phyloP scores from a whole-genome alignment of 2,888 invertebrate genomes.

The Drosophila atripex region DNA sequence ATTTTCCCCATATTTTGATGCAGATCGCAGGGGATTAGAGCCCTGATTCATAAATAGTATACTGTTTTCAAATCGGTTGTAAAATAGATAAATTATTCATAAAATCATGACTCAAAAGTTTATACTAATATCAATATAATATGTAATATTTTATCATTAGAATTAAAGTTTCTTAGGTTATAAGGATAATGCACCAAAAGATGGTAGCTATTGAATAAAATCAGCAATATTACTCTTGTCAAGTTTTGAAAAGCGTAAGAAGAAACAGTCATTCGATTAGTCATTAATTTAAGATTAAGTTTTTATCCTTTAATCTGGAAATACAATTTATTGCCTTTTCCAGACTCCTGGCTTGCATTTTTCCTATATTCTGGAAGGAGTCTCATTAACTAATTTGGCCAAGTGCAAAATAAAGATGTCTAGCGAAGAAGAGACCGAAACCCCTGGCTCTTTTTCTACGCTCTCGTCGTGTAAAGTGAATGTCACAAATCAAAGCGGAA shows the following conservation, averaged over 20 bases:
- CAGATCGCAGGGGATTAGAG: too few relatives aligned
- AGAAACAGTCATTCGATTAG: neutral
- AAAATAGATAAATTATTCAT: too few relatives aligned
- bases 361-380: neutral
- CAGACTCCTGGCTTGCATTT: neutral
- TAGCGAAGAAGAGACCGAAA: neutral
- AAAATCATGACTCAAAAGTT: too few relatives aligned
- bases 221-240: too few relatives aligned
- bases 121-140: too few relatives aligned
- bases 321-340: constrained; percentile 23
- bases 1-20: too few relatives aligned
- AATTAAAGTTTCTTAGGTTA: too few relatives aligned
- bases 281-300: constrained; percentile 1
- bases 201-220: too few relatives aligned
- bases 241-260: too few relatives aligned
- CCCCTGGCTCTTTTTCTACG: neutral
- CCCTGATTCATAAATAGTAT: neutral
- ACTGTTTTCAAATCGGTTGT: neutral
- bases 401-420: constrained; percentile 35
- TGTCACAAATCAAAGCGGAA: constrained; percentile 83
- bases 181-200: too few relatives aligned
- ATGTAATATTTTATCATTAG: too few relatives aligned
- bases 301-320: constrained; percentile 35
- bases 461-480: constrained; percentile 53
- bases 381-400: constrained; percentile 70